Evolutionary conservation across 2,797 vertebrate species (phyloP).

Genomic region (Pseudochirops corinnae): DNA sequence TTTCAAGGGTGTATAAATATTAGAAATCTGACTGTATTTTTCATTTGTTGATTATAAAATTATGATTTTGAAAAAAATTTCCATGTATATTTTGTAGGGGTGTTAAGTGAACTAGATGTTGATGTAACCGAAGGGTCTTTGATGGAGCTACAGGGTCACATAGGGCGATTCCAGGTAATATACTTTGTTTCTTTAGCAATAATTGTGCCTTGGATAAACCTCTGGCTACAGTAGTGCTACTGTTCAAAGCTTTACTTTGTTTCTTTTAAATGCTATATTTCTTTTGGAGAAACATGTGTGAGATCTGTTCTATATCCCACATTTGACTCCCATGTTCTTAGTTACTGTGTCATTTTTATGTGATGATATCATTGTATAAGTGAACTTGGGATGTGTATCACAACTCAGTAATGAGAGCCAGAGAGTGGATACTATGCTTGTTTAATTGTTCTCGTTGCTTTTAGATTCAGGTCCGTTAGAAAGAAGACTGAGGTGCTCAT

Average conservation of each 20-base stretch:
- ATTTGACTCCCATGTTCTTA: neutral
- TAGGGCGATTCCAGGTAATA: constrained; percentile 95
- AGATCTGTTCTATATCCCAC: neutral
- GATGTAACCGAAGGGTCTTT: constrained; percentile 91
- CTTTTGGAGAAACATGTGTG: neutral
- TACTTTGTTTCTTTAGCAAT: constrained; percentile 19
- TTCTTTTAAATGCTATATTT: neutral
- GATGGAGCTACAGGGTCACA: constrained; percentile 95
- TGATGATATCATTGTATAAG: neutral
- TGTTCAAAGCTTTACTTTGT: neutral
- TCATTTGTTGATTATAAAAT: constrained; percentile 33
- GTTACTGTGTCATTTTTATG: neutral
- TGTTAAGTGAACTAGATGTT: constrained; percentile 89
- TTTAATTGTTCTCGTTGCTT: neutral
- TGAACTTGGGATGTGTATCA: neutral
- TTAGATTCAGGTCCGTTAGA: neutral
- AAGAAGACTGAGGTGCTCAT: constrained; percentile 5
- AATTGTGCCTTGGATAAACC: neutral
- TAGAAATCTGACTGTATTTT: constrained; percentile 33
- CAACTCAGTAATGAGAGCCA: neutral
- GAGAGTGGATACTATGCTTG: neutral
- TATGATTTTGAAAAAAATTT: constrained; percentile 33
- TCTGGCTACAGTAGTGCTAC: neutral
- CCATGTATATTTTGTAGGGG: constrained; percentile 86
- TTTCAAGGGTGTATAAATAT: constrained; percentile 19